Conservation (phyloP, 2,888 invertebrate genomes). For the Nowickia ferox region DNA sequence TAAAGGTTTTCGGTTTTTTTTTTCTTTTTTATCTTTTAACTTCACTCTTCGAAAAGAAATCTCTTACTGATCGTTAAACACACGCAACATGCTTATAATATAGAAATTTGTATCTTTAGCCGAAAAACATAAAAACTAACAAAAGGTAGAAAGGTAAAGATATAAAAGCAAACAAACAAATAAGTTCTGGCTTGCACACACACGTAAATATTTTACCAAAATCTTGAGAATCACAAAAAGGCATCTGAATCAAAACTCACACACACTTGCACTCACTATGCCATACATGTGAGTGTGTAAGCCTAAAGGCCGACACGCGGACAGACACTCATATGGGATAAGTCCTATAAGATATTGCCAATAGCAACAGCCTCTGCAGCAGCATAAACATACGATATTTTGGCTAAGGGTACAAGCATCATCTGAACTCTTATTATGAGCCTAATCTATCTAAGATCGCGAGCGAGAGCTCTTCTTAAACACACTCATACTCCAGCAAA, state of each 20-base stretch:
- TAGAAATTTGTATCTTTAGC: slow-evolving; percentile 60
- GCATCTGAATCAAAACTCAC: slow-evolving; percentile 45
- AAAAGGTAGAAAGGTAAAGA: slow-evolving; percentile 62
- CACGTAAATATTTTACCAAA: slow-evolving; percentile 53
- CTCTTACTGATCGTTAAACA: slow-evolving; percentile 69
- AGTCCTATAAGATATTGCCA: slow-evolving; percentile 48
- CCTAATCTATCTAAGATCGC: slow-evolving; percentile 63
- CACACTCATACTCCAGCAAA: slow-evolving; percentile 15
- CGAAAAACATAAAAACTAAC: slow-evolving; percentile 54
- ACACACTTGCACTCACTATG: slow-evolving; percentile 20
- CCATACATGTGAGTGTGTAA: neutral
- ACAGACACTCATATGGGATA: slow-evolving; percentile 53
- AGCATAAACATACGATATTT: slow-evolving; percentile 19
- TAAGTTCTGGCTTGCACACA: slow-evolving; percentile 37
- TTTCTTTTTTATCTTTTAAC: slow-evolving; percentile 26
- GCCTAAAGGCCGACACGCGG: neutral
- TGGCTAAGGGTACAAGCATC: slow-evolving; percentile 62
- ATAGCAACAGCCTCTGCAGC: slow-evolving; percentile 46
- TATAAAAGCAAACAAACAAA: slow-evolving; percentile 54
- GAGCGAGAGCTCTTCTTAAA: slow-evolving; percentile 41
- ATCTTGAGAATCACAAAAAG: slow-evolving; percentile 51
- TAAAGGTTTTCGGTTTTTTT: slow-evolving; percentile 17
- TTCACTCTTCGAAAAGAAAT: slow-evolving; percentile 68
- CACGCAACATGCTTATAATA: slow-evolving; percentile 65
- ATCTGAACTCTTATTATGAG: slow-evolving; percentile 49